Conservation (phyloP, 2,113 vertebrate species). For the Platysteira castanea region DNA sequence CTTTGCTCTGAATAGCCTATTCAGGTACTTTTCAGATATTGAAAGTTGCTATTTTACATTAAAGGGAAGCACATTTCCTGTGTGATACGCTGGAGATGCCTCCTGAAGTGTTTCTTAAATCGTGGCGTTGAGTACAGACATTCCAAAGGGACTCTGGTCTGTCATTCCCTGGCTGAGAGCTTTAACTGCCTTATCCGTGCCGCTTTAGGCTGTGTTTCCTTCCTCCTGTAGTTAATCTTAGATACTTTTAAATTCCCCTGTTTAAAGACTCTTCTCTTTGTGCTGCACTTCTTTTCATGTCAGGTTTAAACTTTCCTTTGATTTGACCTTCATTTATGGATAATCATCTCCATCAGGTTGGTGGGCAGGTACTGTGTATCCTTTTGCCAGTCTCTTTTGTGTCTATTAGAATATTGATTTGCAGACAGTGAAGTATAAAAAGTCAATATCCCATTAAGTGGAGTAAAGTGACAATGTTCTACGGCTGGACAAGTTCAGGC, state of each 20-base stretch:
- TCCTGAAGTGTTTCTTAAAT: not conserved
- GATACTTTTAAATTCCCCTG: not conserved
- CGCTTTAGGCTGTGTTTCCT: not conserved
- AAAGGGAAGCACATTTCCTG: not conserved
- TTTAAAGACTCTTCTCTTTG: not conserved
- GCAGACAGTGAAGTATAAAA: not conserved
- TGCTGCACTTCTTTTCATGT: not conserved
- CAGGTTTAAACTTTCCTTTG: not conserved
- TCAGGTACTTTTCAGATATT: not conserved
- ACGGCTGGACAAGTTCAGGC: not conserved
- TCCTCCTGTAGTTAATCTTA: not conserved
- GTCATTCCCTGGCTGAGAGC: not conserved
- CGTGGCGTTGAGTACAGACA: not conserved
- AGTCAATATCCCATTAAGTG: not conserved
- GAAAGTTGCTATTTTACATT: not conserved
- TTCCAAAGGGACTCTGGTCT: not conserved
- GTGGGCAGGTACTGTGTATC: not conserved
- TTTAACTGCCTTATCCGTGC: not conserved
- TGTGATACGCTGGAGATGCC: not conserved
- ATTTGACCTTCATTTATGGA: not conserved
- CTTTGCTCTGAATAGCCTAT: not conserved
- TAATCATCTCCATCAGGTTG: not conserved
- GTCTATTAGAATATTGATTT: slow-evolving; percentile 9
- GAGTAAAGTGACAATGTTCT: not conserved
- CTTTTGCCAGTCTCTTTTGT: not conserved